These are phyloP conservation scores for Eustalomyia histrio DNA, from an alignment of 2,888 invertebrate genomes.

Conservation along the genomic window DNA sequence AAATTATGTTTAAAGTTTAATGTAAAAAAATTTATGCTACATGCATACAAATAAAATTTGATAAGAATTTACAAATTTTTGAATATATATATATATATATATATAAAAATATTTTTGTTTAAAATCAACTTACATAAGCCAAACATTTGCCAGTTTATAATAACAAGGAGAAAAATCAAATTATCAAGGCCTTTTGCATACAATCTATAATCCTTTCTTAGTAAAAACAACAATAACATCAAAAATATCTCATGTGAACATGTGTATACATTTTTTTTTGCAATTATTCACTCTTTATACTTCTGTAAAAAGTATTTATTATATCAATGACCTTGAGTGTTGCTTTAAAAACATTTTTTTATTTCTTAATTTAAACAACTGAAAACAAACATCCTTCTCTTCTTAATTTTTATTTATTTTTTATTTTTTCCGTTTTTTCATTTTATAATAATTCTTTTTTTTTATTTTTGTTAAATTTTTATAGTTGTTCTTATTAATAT, in stretches of 20 bases:
- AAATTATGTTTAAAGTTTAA: too few relatives aligned
- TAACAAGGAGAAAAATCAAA: not conserved
- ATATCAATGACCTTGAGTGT: slow-evolving; percentile 8
- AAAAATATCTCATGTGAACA: slow-evolving; percentile 15
- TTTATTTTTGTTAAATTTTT: not conserved
- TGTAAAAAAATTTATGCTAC: too few relatives aligned
- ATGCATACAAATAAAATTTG: too few relatives aligned
- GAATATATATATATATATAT: too few relatives aligned
- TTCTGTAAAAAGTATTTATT: slow-evolving; percentile 7
- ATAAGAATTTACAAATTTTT: too few relatives aligned
- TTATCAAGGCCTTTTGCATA: slow-evolving; percentile 48
- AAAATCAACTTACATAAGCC: not conserved
- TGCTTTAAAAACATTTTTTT: not conserved
- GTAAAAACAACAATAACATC: slow-evolving; percentile 10
- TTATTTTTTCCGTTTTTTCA: not conserved
- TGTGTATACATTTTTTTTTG: slow-evolving; percentile 1
- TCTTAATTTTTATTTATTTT: not conserved
- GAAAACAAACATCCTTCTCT: not conserved
- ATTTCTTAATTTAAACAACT: not conserved
- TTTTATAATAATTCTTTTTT: not conserved
- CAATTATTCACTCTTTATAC: not conserved
- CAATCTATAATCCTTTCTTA: slow-evolving; percentile 52
- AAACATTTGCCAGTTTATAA: not conserved
- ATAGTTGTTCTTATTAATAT: not conserved
- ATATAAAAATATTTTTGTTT: not conserved